These are phyloP conservation scores for Apotomis betuletana DNA, from an alignment of 2,888 invertebrate genomes.

Conservation along the genomic window DNA sequence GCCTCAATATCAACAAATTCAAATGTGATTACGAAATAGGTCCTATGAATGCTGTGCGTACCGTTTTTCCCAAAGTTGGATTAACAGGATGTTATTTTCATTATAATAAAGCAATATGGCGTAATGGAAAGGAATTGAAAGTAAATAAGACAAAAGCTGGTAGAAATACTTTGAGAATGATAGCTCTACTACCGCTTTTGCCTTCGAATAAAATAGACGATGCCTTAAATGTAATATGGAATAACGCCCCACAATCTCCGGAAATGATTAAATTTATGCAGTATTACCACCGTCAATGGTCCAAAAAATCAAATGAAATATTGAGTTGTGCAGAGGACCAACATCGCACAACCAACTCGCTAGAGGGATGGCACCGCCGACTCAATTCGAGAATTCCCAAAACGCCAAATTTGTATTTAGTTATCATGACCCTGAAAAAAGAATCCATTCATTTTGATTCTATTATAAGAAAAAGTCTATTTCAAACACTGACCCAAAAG, in stretches of 20 bases:
- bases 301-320: not conserved
- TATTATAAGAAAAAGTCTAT: constrained; percentile 11
- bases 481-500: constrained; percentile 8
- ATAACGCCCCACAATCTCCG: constrained; percentile 10
- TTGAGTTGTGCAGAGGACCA: constrained; percentile 7
- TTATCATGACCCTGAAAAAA: constrained; percentile 5
- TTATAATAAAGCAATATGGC: constrained; percentile 21
- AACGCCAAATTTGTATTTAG: constrained; percentile 14
- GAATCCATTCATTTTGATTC: constrained; percentile 10
- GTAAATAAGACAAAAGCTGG: not conserved
- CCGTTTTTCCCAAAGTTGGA: too few relatives aligned
- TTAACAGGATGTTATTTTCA: constrained; percentile 11
- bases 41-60: not conserved
- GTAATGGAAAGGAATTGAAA: constrained; percentile 19
- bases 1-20: constrained; percentile 16
- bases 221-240: not conserved
- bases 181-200: not conserved
- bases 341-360: constrained; percentile 9
- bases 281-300: constrained; percentile 9
- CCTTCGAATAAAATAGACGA: too few relatives aligned
- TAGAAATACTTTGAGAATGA: too few relatives aligned
- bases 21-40: constrained; percentile 33
- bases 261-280: constrained; percentile 10
- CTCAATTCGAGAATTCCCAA: constrained; percentile 6
- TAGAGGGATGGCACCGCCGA: constrained; percentile 8